phyloP scores from a whole-genome alignment of 2,113 vertebrate species.

The Bucco capensis region DNA sequence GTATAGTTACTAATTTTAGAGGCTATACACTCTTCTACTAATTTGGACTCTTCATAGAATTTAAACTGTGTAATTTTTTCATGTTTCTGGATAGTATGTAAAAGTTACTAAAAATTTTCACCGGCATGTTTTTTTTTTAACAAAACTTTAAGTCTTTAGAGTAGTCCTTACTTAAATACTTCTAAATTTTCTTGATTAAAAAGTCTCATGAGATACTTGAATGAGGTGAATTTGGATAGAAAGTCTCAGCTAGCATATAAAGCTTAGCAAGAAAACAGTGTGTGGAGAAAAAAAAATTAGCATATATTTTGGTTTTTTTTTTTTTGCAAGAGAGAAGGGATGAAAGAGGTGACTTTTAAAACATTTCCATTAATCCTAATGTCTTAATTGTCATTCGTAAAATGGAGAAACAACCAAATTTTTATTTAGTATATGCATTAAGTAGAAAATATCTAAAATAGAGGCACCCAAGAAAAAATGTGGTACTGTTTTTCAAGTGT shows the following conservation, averaged over 20 bases:
- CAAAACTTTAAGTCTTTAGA: no score
- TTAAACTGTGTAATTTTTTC: not conserved
- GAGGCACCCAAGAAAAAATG: fast-evolving
- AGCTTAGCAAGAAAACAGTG: not conserved
- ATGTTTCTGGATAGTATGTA: not conserved
- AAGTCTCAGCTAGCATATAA: not conserved
- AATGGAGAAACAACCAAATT: not conserved
- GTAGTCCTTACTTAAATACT: not conserved
- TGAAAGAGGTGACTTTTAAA: not conserved
- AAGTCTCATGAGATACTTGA: not conserved
- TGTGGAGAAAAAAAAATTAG: not conserved
- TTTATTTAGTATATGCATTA: not conserved
- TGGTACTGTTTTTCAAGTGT: not conserved
- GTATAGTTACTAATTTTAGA: not conserved
- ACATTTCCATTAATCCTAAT: not conserved
- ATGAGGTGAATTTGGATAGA: not conserved
- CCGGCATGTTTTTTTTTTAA: not conserved
- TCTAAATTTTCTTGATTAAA: not conserved
- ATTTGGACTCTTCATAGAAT: not conserved
- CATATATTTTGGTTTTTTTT: not conserved
- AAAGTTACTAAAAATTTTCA: no score
- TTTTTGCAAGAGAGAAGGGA: not conserved
- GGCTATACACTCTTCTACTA: not conserved
- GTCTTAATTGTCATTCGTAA: not conserved
- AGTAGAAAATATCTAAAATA: not conserved